Conservation (phyloP, 2,888 invertebrate genomes). For the Cyaniris semiargus region DNA sequence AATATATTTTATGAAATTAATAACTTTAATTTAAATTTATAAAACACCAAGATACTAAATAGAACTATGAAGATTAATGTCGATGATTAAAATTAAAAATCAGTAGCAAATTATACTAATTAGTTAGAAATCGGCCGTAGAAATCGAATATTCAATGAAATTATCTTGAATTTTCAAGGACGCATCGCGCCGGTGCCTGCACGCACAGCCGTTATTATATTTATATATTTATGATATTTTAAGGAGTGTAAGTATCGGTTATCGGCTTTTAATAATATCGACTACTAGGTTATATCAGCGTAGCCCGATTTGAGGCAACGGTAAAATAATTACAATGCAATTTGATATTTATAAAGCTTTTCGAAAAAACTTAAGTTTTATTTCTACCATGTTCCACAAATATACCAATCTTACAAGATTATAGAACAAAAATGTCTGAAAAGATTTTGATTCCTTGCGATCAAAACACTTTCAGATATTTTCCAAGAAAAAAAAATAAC, state of each 20-base stretch:
- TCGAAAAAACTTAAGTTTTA: too few species aligned
- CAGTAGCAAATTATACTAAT: constrained; percentile 16
- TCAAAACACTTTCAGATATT: too few species aligned
- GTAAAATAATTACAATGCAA: too few species aligned
- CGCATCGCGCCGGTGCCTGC: background rate
- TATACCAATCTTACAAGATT: background rate
- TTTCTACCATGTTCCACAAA: too few species aligned
- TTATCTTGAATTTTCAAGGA: constrained; percentile 31
- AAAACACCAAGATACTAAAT: background rate
- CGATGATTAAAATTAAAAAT: background rate
- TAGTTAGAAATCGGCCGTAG: constrained; percentile 32
- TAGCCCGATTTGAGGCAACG: too few species aligned
- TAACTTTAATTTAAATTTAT: background rate
- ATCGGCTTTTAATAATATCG: too few species aligned
- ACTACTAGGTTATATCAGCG: too few species aligned
- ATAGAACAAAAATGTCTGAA: background rate
- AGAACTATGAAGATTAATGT: background rate
- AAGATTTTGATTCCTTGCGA: too few species aligned
- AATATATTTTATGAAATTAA: too few species aligned
- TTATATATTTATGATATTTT: background rate
- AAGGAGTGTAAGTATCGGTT: background rate
- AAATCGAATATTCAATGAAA: constrained; percentile 30
- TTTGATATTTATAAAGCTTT: too few species aligned
- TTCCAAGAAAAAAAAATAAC: background rate
- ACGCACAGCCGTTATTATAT: background rate